Percentiles rank a stretch among this genome's conserved stretches.
Evolutionary conservation across 1,140 invertebrate species (phyloP).

Genomic region (Hylaeus anthracinus): DNA sequence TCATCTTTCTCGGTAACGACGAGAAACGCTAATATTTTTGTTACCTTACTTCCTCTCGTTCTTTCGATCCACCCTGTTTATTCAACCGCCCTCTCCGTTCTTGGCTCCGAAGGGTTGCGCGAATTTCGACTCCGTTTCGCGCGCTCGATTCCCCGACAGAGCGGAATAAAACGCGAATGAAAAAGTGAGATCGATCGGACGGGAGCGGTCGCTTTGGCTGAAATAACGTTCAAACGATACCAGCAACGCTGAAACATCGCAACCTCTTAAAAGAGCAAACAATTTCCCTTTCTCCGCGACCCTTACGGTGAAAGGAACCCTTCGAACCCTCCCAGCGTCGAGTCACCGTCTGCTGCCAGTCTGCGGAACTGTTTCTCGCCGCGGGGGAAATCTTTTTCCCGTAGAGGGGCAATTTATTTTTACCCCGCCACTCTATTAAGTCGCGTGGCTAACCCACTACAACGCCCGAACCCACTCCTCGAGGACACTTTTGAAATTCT

Average conservation of each 20-base stretch:
- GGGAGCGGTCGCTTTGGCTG: background rate
- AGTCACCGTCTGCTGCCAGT: constrained; percentile 27
- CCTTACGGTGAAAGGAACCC: constrained; percentile 1
- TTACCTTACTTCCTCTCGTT: background rate
- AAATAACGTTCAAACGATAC: constrained; percentile 23
- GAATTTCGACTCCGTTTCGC: background rate
- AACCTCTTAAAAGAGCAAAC: constrained; percentile 35
- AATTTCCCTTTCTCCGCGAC: constrained; percentile 23
- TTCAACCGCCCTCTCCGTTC: background rate
- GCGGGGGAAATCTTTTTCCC: constrained; percentile 42
- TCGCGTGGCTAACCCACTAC: background rate
- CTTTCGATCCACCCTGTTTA: too few species aligned
- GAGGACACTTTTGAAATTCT: background rate
- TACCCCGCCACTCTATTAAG: constrained; percentile 29
- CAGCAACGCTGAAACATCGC: constrained; percentile 20
- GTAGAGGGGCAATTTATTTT: constrained; percentile 41
- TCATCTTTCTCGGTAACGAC: too few species aligned
- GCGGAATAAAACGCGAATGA: background rate
- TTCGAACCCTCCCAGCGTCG: background rate
- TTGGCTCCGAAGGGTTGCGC: background rate
- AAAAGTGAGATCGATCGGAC: background rate
- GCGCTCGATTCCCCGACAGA: background rate
- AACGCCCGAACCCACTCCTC: background rate
- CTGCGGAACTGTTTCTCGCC: constrained; percentile 27
- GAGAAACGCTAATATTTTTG: too few species aligned